These are phyloP conservation scores for Triplophysa rosa DNA, from an alignment of 2,113 vertebrate species.

Conservation along the genomic window DNA sequence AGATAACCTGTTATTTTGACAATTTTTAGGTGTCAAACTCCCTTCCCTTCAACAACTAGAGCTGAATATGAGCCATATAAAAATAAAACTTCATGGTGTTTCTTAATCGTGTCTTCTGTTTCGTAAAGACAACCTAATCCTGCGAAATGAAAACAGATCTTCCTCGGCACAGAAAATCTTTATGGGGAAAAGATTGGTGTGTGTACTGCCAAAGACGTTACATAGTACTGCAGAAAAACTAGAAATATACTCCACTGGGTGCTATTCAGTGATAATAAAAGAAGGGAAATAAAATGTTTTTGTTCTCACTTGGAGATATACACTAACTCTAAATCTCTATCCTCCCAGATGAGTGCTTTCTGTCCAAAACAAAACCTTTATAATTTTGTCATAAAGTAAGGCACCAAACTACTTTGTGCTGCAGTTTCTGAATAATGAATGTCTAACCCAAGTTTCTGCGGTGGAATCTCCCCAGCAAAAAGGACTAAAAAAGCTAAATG, in stretches of 20 bases:
- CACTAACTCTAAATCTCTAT: conserved; percentile 30
- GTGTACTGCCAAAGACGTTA: conserved; percentile 45
- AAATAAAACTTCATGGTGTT: conserved; percentile 21
- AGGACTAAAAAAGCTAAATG: background rate
- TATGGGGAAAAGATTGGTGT: conserved; percentile 47
- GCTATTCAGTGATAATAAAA: conserved; percentile 37
- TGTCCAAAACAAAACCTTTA: conserved; percentile 45
- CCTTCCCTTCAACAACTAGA: conserved; percentile 13
- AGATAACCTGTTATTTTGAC: background rate
- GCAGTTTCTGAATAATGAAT: conserved; percentile 31
- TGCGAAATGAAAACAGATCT: conserved; percentile 34
- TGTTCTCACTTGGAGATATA: conserved; percentile 39
- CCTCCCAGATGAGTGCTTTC: conserved; percentile 36
- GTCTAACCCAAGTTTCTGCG: background rate
- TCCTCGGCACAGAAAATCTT: conserved; percentile 42
- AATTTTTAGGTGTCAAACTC: background rate
- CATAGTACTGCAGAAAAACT: conserved; percentile 48
- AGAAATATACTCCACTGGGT: conserved; percentile 37
- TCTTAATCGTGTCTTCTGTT: background rate
- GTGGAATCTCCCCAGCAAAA: background rate
- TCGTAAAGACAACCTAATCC: conserved; percentile 10
- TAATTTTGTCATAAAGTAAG: conserved; percentile 38
- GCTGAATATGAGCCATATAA: background rate
- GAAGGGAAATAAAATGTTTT: conserved; percentile 42
- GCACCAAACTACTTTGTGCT: conserved; percentile 17